Percentiles rank a stretch among this genome's conserved stretches.
phyloP scores from a whole-genome alignment of 2,113 vertebrate genomes.

The Spheniscus mendiculus region DNA sequence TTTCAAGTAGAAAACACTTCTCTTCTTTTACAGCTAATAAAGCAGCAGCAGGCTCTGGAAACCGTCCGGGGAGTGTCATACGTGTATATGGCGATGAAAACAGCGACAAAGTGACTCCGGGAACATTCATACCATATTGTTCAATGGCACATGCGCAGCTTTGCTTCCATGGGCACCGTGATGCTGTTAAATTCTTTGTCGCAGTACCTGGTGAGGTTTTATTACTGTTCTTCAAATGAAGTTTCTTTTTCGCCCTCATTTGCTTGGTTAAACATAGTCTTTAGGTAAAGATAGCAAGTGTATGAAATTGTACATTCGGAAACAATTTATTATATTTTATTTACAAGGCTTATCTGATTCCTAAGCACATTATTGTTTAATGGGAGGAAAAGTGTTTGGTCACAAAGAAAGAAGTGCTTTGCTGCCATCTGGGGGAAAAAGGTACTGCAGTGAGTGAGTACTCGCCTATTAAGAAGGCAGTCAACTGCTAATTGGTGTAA shows the following conservation, averaged over 20 bases:
- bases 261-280: neutral
- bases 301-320: neutral
- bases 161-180: constrained; percentile 96
- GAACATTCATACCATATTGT: constrained; percentile 93
- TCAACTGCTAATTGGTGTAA: neutral
- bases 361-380: neutral
- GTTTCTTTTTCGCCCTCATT: neutral
- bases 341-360: neutral
- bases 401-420: neutral
- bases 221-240: neutral
- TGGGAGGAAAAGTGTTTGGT: neutral
- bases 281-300: neutral
- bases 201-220: constrained; percentile 89
- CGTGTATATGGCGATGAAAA: constrained; percentile 94
- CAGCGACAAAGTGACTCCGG: constrained; percentile 93
- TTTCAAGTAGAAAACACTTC: constrained; percentile 55
- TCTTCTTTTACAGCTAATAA: constrained; percentile 81
- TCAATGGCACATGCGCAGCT: constrained; percentile 98
- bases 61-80: constrained; percentile 85
- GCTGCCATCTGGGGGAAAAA: neutral
- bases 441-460: neutral
- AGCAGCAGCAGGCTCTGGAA: constrained; percentile 78
- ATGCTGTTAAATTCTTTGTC: constrained; percentile 97
- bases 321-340: neutral
- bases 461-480: neutral